Percentiles rank a stretch among this genome's conserved stretches.
phyloP scores from a whole-genome alignment of 1,140 invertebrate genomes.

The Penaeus vannamei region DNA sequence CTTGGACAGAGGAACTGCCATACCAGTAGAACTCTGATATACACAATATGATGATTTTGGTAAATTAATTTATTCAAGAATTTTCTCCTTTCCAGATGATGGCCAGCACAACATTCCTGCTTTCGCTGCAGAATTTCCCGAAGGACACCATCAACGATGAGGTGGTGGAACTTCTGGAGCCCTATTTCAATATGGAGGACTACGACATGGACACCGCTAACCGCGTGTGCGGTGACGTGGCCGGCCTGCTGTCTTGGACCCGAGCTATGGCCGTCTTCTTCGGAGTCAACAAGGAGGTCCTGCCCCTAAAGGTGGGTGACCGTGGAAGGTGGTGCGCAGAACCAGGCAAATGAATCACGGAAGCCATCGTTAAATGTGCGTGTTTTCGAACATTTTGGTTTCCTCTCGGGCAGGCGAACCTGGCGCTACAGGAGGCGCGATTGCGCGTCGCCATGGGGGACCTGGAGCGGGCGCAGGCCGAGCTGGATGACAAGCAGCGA shows the following conservation, averaged over 20 bases:
- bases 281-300: constrained; percentile 95
- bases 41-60: too few species aligned
- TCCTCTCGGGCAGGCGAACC: constrained; percentile 79
- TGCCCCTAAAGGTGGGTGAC: constrained; percentile 84
- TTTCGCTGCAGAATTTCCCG: constrained; percentile 93
- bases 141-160: constrained; percentile 98
- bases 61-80: too few species aligned
- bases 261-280: constrained; percentile 98
- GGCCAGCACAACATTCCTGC: constrained; percentile 93
- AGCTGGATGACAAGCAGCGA: constrained; percentile 91
- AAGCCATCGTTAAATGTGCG: background rate
- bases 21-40: too few species aligned
- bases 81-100: constrained; percentile 81
- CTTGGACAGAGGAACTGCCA: too few species aligned
- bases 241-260: constrained; percentile 96
- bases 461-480: constrained; percentile 86
- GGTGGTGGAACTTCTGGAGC: constrained; percentile 92
- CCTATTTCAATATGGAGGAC: constrained; percentile 86
- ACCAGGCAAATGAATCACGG: too few species aligned
- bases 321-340: background rate
- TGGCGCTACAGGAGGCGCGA: constrained; percentile 92
- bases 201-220: constrained; percentile 97
- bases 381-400: background rate
- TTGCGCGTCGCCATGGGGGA: constrained; percentile 92
- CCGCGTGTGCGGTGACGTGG: constrained; percentile 95